These are phyloP conservation scores for Dicaeum eximium DNA, from an alignment of 2,113 vertebrate species.

Conservation along the genomic window DNA sequence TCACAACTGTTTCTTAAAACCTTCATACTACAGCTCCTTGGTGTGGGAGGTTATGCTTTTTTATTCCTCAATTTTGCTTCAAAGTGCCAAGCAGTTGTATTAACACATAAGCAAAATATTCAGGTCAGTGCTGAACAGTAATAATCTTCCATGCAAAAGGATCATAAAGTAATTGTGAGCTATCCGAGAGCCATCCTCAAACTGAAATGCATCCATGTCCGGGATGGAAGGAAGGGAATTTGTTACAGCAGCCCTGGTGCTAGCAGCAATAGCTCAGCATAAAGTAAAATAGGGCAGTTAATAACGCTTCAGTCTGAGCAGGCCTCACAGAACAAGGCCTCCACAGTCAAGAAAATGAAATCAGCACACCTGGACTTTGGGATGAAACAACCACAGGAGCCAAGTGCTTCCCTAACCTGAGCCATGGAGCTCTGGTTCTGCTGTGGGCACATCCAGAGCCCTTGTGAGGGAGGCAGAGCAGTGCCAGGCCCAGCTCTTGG, in stretches of 20 bases:
- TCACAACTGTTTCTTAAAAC: neutral
- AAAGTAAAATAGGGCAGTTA: neutral
- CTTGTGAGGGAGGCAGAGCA: neutral
- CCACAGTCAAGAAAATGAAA: fast-evolving
- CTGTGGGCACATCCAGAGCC: fast-evolving
- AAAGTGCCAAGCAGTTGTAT: neutral
- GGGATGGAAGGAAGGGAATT: neutral
- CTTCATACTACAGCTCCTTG: neutral
- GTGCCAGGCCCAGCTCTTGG: neutral
- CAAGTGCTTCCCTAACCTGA: neutral
- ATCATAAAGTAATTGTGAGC: neutral
- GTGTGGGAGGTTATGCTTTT: neutral
- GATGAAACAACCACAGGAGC: neutral
- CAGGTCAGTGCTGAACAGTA: neutral
- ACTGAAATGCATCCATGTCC: neutral
- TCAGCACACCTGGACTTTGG: neutral
- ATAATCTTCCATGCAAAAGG: neutral
- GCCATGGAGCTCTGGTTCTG: neutral
- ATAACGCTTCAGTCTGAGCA: neutral
- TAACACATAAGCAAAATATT: neutral
- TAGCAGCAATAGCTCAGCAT: neutral
- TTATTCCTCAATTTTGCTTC: neutral
- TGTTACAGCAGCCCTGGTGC: neutral
- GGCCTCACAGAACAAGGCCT: neutral
- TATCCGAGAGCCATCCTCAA: neutral